Base-by-base conservation (phyloP, 2,797 vertebrate species). In the Echeneis naucrates region DNA sequence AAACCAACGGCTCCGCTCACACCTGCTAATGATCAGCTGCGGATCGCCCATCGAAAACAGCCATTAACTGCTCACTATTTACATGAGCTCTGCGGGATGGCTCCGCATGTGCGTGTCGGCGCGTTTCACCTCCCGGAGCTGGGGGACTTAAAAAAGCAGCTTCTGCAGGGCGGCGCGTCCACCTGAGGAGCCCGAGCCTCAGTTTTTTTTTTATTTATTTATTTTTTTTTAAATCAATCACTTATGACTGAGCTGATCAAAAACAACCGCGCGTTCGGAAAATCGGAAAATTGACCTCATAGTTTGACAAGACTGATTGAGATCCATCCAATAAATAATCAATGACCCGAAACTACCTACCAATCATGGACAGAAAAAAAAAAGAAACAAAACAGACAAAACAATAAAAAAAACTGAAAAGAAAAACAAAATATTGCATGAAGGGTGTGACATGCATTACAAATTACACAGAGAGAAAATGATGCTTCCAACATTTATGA, bases 21-120 rank as follows among this genome's bases (percentile, higher is more conserved):
- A 93, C 92, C 88, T 93, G 90, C 86, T 88, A 92, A 93, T 89
- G 89, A 85, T 37, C 59, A 47, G 12, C 61, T 70, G 77, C 52
- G 69, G 50, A 77, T 86, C 68, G 80, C 74, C 88, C 87, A 91
- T 90, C 83, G 82, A 93, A 78, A 85, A 55, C 65, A 27, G 38
- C 74, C 27, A 74, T 93, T 87, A 87, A 83, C 92, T 83, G 89
- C 80, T 82, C 70, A 0, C 72, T 27, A 70, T 83, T 52, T 27
- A 26, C 24, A 77, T 19, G 51, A 56, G 78, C 78, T 58, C 73
- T 1, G 53, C 77, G 69, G 81, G 40, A 51, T 27, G 62, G 0
- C 3, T 8, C 4, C 38, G 30, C 2, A 55, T 76, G 65, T 51
- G 89, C 80, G 79, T 81, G 17, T 82, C 5, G 38, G 10, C 57